Conservation (phyloP, 2,113 vertebrate genomes). For the Cynopterus brachyotis region DNA sequence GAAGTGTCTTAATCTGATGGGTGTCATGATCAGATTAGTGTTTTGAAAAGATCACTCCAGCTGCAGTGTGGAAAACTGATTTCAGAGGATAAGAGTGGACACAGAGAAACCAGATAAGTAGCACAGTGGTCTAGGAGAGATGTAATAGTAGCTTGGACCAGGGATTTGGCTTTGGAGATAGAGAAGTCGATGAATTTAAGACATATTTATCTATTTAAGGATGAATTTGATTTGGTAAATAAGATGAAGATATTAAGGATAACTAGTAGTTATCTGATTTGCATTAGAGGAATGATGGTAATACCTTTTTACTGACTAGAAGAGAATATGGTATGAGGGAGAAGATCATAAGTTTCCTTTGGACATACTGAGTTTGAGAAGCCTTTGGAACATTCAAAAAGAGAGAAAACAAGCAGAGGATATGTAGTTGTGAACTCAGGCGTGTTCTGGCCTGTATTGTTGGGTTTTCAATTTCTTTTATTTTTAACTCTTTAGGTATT, state of each 20-base stretch:
- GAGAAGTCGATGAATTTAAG: neutral
- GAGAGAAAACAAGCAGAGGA: neutral
- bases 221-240: neutral
- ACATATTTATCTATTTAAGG: neutral
- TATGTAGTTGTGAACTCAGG: neutral
- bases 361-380: neutral
- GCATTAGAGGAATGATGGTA: neutral
- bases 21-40: slow-evolving; percentile 76
- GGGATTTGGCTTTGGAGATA: neutral
- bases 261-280: neutral
- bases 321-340: neutral
- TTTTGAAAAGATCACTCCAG: slow-evolving; percentile 74
- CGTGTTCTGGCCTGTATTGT: neutral
- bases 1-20: slow-evolving; percentile 74
- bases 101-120: slow-evolving; percentile 57
- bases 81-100: slow-evolving; percentile 37
- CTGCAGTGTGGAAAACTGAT: slow-evolving; percentile 68
- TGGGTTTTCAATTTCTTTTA: neutral
- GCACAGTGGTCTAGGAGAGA: neutral
- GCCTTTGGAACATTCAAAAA: neutral
- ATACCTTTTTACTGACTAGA: neutral
- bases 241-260: neutral
- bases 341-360: neutral
- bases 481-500: slow-evolving; percentile 11
- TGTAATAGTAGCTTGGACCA: neutral